Evolutionary conservation across 2,113 vertebrate species (phyloP).

Genomic region (Triplophysa dalaica): DNA sequence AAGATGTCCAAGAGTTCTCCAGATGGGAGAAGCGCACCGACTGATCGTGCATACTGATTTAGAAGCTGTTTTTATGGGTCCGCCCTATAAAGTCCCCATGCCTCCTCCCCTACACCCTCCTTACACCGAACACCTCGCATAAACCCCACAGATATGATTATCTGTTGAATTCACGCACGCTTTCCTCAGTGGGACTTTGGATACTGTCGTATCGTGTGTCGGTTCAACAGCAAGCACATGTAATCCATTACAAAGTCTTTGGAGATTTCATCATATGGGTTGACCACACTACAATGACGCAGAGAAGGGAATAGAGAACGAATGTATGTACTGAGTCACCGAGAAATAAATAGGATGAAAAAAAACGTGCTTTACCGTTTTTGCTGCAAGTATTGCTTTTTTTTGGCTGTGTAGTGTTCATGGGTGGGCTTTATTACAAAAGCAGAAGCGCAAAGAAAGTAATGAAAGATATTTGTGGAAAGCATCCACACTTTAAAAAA

Average conservation of each 20-base stretch:
- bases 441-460: no score
- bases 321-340: no score
- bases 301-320: not conserved
- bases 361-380: not conserved
- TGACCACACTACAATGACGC: conserved; percentile 25
- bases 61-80: conserved; percentile 76
- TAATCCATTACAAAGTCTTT: conserved; percentile 1
- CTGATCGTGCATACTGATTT: conserved; percentile 73
- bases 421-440: not conserved
- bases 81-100: conserved; percentile 70
- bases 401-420: not conserved
- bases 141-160: conserved; percentile 42
- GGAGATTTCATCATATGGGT: conserved; percentile 14
- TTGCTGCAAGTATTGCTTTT: not conserved
- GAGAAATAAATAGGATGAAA: not conserved
- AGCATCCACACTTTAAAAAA: no score
- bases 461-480: no score
- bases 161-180: no score
- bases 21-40: conserved; percentile 60
- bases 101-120: conserved; percentile 62
- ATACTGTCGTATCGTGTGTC: no score
- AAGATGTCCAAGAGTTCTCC: conserved; percentile 45
- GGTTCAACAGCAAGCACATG: not conserved
- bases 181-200: no score
- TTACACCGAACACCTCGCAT: conserved; percentile 71